Evolutionary conservation across 2,888 invertebrate genomes (phyloP).

Genomic region (Capitulum mitella): DNA sequence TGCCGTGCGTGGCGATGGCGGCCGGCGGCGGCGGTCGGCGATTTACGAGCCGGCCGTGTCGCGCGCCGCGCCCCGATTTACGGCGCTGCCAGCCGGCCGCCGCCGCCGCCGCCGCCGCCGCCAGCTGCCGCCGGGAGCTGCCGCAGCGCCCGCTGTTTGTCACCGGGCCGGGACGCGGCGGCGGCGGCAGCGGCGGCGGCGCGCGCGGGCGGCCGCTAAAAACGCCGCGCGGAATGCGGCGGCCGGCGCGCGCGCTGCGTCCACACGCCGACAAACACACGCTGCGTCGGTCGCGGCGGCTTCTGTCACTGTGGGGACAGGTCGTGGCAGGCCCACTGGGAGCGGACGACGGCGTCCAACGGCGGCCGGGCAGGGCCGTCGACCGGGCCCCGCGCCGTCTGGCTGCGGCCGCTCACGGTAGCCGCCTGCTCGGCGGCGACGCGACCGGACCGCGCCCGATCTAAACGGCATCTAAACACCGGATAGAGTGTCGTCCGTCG

Average conservation of each 20-base stretch:
- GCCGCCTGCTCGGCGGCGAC: too few species aligned
- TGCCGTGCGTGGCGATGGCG: slow-evolving; percentile 17
- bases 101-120: background rate
- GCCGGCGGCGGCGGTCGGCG: background rate
- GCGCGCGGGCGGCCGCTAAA: background rate
- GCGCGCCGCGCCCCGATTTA: slow-evolving; percentile 9
- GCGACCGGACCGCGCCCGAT: background rate
- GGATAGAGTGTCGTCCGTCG: slow-evolving; percentile 6
- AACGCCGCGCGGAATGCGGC: background rate
- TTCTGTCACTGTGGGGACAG: too few species aligned
- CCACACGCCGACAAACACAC: too few species aligned
- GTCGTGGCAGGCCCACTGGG: too few species aligned
- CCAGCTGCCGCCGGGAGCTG: background rate
- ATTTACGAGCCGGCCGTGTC: background rate
- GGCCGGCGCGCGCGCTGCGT: background rate
- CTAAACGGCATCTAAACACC: slow-evolving; percentile 12
- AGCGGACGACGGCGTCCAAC: too few species aligned
- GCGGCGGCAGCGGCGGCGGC: too few species aligned
- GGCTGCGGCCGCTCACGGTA: background rate
- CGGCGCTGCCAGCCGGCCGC: background rate
- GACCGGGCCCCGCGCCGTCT: background rate
- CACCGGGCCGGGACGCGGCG: too few species aligned
- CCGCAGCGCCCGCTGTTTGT: background rate
- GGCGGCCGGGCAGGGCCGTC: background rate
- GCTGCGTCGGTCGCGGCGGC: too few species aligned